Evolutionary conservation across 2,888 invertebrate genomes (phyloP), one percentile per base, ranked within the genome.

Genomic region (Drosophila prostipennis): DNA sequence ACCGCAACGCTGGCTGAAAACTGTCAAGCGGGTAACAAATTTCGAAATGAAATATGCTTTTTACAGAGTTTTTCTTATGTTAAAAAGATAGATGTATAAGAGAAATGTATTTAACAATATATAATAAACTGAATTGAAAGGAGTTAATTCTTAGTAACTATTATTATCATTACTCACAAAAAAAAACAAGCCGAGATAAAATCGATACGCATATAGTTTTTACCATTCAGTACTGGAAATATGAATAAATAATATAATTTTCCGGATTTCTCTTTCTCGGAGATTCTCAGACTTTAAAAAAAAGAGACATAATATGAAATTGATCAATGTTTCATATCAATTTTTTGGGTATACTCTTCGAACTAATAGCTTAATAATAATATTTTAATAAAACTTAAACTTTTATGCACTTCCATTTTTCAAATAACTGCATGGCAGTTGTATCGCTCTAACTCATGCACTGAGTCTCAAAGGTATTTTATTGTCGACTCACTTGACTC

Each of bases 1-100:
- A 34, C 34, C 48, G 13, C 32, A 34, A 19, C 13, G 48, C 29
- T 32, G 10, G 46, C 29, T 32, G 29, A 46, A 46, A 46, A 46
- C 10, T 46, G 46, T 14, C 14, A 10, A 8, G 8, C 45, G 19
- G 13, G 5, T 14, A 26, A 26, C n/a, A 26, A 29, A 14, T 29
- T 45, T 29, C n/a, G 4, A 11, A 46, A 32, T 16, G 10, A 46
- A 46, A 29, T 29, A 48, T 34, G 32, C 7, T 45, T 48, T 48
- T 48, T 34, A 48, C 42, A 42, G 16, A 11, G 8, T 6, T 42
- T 13, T 19, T 42, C 11, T 11, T 42, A 6, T 2, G 42, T 3
- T 1, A 1, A 19, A 42, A 42, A 42, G 42, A 42, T 19, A 37
- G 6, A 6, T 37, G 2, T 11, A 11, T 3, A 34, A 42, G 11